Percentiles rank a stretch among this genome's conserved stretches.
Evolutionary conservation across 2,113 vertebrate genomes (phyloP).

Genomic region (Anolis carolinensis): DNA sequence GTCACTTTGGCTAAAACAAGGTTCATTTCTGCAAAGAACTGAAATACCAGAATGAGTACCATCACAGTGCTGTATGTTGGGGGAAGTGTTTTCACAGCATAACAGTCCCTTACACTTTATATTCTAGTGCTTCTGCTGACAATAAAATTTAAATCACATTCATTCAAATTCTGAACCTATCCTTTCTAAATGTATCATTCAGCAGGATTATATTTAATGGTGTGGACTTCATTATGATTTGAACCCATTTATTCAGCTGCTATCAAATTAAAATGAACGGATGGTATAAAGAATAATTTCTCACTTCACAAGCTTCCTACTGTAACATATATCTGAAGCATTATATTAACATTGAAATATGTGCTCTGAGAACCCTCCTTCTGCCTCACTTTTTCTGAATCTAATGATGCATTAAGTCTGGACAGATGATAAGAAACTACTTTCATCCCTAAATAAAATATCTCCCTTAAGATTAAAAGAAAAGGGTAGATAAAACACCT

Average conservation of each 20-base stretch:
- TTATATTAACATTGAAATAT: neutral
- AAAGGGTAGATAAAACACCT: no score
- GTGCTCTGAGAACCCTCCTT: neutral
- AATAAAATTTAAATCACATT: neutral
- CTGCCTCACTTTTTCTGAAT: neutral
- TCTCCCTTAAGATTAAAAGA: no score
- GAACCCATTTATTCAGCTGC: neutral
- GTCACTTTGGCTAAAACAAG: neutral
- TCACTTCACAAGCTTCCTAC: neutral
- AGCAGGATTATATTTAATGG: neutral
- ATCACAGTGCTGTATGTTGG: neutral
- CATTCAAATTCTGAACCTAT: neutral
- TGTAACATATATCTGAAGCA: neutral
- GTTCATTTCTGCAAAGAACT: constrained; percentile 13
- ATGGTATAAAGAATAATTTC: neutral
- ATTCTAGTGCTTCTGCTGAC: neutral
- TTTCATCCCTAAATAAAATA: neutral
- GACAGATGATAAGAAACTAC: neutral
- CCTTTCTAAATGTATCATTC: neutral
- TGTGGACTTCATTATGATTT: neutral
- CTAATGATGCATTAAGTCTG: neutral
- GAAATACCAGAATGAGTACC: neutral
- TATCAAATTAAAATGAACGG: neutral
- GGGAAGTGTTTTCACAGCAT: neutral
- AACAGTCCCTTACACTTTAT: neutral